Percentiles rank a stretch among this genome's conserved stretches.
Conservation (phyloP, 2,797 vertebrate genomes). For the Schizothorax lantsangensis region DNA sequence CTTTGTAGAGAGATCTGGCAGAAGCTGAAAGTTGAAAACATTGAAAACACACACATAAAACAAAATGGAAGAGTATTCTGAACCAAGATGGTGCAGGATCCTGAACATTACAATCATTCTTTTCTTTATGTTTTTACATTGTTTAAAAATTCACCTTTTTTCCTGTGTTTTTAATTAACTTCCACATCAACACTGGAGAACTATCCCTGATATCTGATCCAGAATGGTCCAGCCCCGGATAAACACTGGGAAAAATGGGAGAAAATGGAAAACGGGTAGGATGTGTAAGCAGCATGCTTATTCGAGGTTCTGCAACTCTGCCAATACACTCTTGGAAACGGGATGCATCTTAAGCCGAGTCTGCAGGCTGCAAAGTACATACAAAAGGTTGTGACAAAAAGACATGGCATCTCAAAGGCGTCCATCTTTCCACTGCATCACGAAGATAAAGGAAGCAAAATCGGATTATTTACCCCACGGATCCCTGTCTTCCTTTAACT, state of each 20-base stretch:
- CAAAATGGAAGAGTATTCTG: conserved; percentile 74
- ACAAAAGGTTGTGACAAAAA: conserved; percentile 81
- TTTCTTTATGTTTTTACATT: conserved; percentile 59
- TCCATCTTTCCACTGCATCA: conserved; percentile 74
- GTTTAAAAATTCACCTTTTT: conserved; percentile 65
- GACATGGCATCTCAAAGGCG: conserved; percentile 78
- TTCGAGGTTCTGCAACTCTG: conserved; percentile 77
- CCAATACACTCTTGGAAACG: conserved; percentile 76
- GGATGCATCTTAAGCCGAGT: conserved; percentile 73
- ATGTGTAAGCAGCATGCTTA: conserved; percentile 76
- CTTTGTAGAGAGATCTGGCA: conserved; percentile 79
- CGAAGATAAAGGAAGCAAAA: conserved; percentile 80
- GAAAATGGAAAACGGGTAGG: conserved; percentile 77
- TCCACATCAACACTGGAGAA: conserved; percentile 53
- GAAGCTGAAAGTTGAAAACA: conserved; percentile 72
- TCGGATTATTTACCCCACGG: conserved; percentile 79
- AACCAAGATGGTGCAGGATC: conserved; percentile 70
- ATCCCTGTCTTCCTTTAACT: conserved; percentile 75
- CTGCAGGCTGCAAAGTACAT: conserved; percentile 70
- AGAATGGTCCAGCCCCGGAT: conserved; percentile 72
- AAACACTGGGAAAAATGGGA: conserved; percentile 71
- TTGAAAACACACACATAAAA: conserved; percentile 71
- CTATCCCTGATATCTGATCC: conserved; percentile 74
- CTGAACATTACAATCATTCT: background rate
- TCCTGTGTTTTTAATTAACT: conserved; percentile 74